Percentiles rank a stretch among this genome's conserved stretches.
Evolutionary conservation across 2,888 invertebrate species (phyloP).

Genomic region (Alsophila aescularia): DNA sequence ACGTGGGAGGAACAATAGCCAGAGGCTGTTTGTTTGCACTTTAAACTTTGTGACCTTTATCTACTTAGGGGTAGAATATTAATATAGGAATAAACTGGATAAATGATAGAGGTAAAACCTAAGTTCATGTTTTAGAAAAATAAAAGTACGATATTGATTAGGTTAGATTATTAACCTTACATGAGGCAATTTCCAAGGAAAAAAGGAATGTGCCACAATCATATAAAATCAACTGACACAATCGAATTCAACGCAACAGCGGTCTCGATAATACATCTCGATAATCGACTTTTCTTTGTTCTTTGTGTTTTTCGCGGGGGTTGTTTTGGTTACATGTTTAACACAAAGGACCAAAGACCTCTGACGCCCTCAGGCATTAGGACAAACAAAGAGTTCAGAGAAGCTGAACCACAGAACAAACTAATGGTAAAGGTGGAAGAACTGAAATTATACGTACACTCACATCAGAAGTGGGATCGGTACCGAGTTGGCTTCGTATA

Average conservation of each 20-base stretch:
- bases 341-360: not conserved
- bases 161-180: no score
- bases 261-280: not conserved
- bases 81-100: not conserved
- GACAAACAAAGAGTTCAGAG: no score
- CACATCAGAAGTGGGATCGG: no score
- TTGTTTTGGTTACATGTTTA: not conserved
- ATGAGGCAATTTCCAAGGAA: not conserved
- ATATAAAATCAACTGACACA: not conserved
- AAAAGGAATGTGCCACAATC: not conserved
- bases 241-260: slow-evolving; percentile 13
- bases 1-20: not conserved
- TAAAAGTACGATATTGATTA: no score
- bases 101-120: no score
- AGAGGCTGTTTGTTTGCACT: not conserved
- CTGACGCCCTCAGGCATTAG: not conserved
- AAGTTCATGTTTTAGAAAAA: no score
- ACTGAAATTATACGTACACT: no score
- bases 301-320: slow-evolving; percentile 2
- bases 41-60: no score
- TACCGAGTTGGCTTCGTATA: no score
- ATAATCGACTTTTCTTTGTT: slow-evolving; percentile 1
- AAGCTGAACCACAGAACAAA: no score
- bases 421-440: no score
- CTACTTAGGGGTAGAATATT: not conserved